Base-by-base conservation (phyloP, 2,797 vertebrate species). In the Ataeniobius toweri region DNA sequence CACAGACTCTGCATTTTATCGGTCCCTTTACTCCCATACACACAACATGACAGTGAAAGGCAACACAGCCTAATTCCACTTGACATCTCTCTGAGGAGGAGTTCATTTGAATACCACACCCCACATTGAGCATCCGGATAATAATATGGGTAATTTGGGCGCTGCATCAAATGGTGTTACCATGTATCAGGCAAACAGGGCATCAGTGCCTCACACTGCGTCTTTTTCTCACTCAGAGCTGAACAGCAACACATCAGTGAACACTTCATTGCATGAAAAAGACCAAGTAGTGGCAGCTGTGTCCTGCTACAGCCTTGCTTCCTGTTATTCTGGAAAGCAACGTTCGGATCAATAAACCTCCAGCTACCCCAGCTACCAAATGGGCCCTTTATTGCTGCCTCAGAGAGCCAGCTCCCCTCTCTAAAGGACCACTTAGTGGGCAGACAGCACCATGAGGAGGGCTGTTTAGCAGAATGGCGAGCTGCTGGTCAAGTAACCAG, bases 281-380 rank as follows among this genome's bases (percentile, higher is more conserved):
- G 69, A 28, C 78, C 51, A 28, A 3, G 12, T 13, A 73, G 65
- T 58, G 31, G 82, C 74, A 78, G 71, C 69, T 67, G 77, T 73
- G 59, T 26, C 59, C 50, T 10, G 61, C 67, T 73, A 36, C 58
- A 82, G 68, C 39, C 0, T 48, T 1, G 41, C 78, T 71, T 81
- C 78, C 80, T 79, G 73, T 85, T 85, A 26, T 85, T 86, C 75
- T 82, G 73, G 41, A 81, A 77, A 75, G 71, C 80, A 86, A 75
- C 77, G 13, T 82, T 84, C 70, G 77, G 84, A 93, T 93, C 92
- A 79, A 93, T 93, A 83, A 87, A 74, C 75, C 75, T 80, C 84
- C 82, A 77, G 83, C 89, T 77, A 91, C 82, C 83, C 84, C 82
- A 77, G 83, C 89, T 76, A 91, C 82, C 83, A 89, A 93, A 89